Conservation (phyloP, 23 tunicate genomes). For the Trididemnum nubilum region DNA sequence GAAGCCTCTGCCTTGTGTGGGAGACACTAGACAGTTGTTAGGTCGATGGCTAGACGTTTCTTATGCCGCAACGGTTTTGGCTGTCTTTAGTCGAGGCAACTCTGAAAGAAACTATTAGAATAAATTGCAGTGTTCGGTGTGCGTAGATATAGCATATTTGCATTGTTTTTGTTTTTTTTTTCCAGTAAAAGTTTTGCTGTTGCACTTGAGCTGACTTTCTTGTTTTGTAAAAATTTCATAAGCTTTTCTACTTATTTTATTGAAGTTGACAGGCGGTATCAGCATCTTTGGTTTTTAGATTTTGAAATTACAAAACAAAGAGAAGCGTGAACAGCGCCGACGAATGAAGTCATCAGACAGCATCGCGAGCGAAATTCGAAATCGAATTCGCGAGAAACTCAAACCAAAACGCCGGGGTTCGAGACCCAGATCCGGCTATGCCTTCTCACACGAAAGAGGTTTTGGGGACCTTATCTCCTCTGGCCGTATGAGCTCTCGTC, state of each 20-base stretch:
- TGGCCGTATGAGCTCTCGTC: slow-evolving; percentile 81
- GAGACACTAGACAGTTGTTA: too few species aligned
- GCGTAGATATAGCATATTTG: not conserved
- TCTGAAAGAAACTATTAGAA: too few species aligned
- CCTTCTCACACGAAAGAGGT: slow-evolving; percentile 92
- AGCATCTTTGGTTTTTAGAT: slow-evolving; percentile 42
- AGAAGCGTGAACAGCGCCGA: slow-evolving; percentile 23
- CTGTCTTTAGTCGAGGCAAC: too few species aligned
- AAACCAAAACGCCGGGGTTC: slow-evolving; percentile 43
- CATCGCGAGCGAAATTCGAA: slow-evolving; percentile 22
- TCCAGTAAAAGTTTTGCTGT: not conserved
- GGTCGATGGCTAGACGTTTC: too few species aligned
- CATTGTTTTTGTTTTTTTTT: not conserved
- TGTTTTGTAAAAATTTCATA: too few species aligned
- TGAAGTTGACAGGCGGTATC: too few species aligned
- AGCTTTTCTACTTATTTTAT: too few species aligned
- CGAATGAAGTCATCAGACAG: slow-evolving; percentile 42
- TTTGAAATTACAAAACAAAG: slow-evolving; percentile 44
- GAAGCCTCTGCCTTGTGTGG: too few species aligned
- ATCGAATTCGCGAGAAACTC: slow-evolving; percentile 35
- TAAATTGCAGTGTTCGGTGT: too few species aligned
- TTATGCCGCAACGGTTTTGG: too few species aligned
- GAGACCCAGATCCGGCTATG: slow-evolving; percentile 84
- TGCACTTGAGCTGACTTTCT: not conserved
- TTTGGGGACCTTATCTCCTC: slow-evolving; percentile 86